phyloP scores from a whole-genome alignment of 2,888 invertebrate genomes.

The Yponomeuta plumbellus region DNA sequence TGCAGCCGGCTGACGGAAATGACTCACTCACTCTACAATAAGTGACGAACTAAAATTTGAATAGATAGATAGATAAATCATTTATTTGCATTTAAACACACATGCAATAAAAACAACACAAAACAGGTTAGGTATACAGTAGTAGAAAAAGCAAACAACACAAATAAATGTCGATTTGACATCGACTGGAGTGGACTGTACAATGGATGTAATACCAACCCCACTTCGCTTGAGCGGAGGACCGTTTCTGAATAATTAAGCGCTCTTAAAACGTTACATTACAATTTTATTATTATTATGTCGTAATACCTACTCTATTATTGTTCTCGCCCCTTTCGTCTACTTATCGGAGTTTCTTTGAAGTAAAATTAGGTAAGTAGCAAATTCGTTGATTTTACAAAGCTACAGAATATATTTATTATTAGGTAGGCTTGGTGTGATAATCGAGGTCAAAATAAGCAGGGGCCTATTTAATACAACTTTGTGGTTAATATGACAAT shows the following conservation, averaged over 20 bases:
- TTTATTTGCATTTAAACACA: too few relatives aligned
- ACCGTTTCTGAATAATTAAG: background rate
- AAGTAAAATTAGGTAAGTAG: background rate
- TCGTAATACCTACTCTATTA: too few relatives aligned
- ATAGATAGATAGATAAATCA: too few relatives aligned
- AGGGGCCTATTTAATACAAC: background rate
- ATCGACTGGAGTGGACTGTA: background rate
- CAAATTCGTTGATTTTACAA: background rate
- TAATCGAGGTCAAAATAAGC: background rate
- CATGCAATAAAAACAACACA: too few relatives aligned
- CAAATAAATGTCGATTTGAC: background rate
- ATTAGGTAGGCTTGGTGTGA: background rate
- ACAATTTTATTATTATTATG: background rate
- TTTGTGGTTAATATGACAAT: too few relatives aligned
- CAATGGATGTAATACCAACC: background rate
- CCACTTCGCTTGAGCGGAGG: background rate
- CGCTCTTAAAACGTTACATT: background rate
- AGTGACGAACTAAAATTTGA: too few relatives aligned
- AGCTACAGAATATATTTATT: background rate
- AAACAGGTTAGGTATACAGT: too few relatives aligned
- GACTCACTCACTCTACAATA: too few relatives aligned
- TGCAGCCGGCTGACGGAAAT: too few relatives aligned
- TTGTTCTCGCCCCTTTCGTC: background rate
- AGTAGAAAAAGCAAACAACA: too few relatives aligned
- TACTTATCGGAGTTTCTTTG: background rate